Evolutionary conservation across 1,140 invertebrate species (phyloP).

Genomic region (Drosophila santomea): DNA sequence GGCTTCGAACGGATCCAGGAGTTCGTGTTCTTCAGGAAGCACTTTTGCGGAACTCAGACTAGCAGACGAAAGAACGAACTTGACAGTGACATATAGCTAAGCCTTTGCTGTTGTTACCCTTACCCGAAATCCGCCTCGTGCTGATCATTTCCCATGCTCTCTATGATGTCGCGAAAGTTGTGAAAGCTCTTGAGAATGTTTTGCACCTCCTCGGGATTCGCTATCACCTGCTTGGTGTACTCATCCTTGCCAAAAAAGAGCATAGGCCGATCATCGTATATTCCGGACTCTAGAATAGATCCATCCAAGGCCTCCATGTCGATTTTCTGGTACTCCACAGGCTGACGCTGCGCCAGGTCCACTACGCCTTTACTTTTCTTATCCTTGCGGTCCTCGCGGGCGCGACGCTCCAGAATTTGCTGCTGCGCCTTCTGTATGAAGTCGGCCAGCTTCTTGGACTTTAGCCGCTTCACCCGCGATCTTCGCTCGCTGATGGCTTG

Average conservation of each 20-base stretch:
- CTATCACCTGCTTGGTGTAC: slow-evolving; percentile 63
- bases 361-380: slow-evolving; percentile 74
- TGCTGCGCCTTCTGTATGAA: slow-evolving; percentile 87
- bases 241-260: slow-evolving; percentile 79
- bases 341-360: slow-evolving; percentile 46
- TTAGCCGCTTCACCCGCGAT: slow-evolving; percentile 88
- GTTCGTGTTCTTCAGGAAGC: slow-evolving; percentile 23
- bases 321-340: slow-evolving; percentile 73
- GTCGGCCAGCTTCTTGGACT: slow-evolving; percentile 87
- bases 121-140: slow-evolving; percentile 75
- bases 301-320: slow-evolving; percentile 68
- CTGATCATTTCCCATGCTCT: slow-evolving; percentile 85
- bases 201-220: slow-evolving; percentile 66
- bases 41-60: slow-evolving; percentile 49
- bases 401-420: slow-evolving; percentile 79
- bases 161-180: slow-evolving; percentile 80
- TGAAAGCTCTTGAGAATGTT: slow-evolving; percentile 76
- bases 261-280: slow-evolving; percentile 76
- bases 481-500: slow-evolving; percentile 87
- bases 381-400: slow-evolving; percentile 67
- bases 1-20: slow-evolving; percentile 67
- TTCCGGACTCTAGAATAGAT: slow-evolving; percentile 59
- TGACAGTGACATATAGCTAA: not conserved
- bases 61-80: not conserved
- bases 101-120: not conserved